phyloP scores from a whole-genome alignment of 2,888 invertebrate genomes.

The Parochlus steinenii region DNA sequence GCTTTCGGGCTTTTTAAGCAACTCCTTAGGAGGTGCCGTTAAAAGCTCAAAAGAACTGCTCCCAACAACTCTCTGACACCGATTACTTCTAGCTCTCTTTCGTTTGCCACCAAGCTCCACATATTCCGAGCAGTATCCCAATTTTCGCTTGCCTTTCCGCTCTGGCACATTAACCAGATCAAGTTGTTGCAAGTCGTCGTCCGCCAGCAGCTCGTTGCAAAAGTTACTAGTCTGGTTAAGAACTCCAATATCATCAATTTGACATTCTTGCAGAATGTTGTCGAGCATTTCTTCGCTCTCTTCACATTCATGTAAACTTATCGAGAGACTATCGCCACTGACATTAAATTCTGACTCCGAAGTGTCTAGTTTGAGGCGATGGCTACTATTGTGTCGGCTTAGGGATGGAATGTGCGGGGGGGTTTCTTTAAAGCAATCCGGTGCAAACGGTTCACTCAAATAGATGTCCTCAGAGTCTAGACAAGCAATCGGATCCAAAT shows the following conservation, averaged over 20 bases:
- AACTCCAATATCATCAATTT: constrained; percentile 29
- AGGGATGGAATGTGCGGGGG: background rate
- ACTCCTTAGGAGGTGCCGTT: too few relatives aligned
- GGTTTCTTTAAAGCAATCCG: constrained; percentile 5
- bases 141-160: too few relatives aligned
- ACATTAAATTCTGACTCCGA: constrained; percentile 27
- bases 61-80: too few relatives aligned
- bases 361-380: background rate
- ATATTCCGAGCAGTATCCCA: too few relatives aligned
- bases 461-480: constrained; percentile 1
- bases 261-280: constrained; percentile 29
- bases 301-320: constrained; percentile 24
- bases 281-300: constrained; percentile 29
- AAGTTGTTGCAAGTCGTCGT: constrained; percentile 23
- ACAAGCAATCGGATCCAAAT: constrained; percentile 2
- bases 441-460: constrained; percentile 7
- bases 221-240: constrained; percentile 28
- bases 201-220: constrained; percentile 31
- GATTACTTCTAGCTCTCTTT: too few relatives aligned
- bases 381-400: background rate
- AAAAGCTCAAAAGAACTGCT: too few relatives aligned
- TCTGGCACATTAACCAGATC: too few relatives aligned
- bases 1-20: too few relatives aligned
- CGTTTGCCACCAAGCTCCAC: too few relatives aligned
- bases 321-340: constrained; percentile 27